phyloP scores from a whole-genome alignment of 2,888 invertebrate genomes.

The Hypolimnas misippus region DNA sequence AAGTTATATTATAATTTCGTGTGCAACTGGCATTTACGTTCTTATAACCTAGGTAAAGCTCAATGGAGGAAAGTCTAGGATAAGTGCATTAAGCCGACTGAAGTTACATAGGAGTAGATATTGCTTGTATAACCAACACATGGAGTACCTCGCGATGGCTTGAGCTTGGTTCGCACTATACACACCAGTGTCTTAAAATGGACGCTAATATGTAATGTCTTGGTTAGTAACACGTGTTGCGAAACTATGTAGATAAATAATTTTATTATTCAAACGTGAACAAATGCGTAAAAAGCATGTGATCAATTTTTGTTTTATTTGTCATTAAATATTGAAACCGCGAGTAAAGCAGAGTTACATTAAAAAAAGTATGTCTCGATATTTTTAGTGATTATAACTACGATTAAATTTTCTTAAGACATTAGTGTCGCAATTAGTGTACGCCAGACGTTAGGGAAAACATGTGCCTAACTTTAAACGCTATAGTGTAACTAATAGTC shows the following conservation, averaged over 20 bases:
- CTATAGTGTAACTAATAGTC: conserved; percentile 29
- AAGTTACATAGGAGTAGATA: conserved; percentile 56
- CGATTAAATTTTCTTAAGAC: not conserved
- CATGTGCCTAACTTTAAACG: conserved; percentile 18
- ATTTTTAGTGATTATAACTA: not conserved
- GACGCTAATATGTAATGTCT: conserved; percentile 12
- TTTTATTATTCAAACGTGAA: too few relatives aligned
- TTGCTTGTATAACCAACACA: conserved; percentile 52
- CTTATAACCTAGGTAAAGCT: conserved; percentile 47
- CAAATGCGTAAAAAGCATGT: too few relatives aligned
- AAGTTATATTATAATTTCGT: too few relatives aligned
- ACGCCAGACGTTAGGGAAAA: conserved; percentile 17
- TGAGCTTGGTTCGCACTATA: conserved; percentile 9
- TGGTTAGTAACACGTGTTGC: conserved; percentile 5
- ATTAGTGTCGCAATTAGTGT: not conserved
- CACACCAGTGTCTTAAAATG: conserved; percentile 6
- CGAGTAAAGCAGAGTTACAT: not conserved
- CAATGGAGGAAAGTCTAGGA: conserved; percentile 49
- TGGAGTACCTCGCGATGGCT: conserved; percentile 58
- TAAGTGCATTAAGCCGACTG: conserved; percentile 75
- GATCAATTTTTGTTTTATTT: not conserved
- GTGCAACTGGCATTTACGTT: conserved; percentile 18
- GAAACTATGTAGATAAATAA: conserved; percentile 2
- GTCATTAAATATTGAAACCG: not conserved
- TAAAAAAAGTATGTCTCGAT: not conserved